Evolutionary conservation across 2,888 invertebrate species (phyloP).

Genomic region (Pteria penguin): DNA sequence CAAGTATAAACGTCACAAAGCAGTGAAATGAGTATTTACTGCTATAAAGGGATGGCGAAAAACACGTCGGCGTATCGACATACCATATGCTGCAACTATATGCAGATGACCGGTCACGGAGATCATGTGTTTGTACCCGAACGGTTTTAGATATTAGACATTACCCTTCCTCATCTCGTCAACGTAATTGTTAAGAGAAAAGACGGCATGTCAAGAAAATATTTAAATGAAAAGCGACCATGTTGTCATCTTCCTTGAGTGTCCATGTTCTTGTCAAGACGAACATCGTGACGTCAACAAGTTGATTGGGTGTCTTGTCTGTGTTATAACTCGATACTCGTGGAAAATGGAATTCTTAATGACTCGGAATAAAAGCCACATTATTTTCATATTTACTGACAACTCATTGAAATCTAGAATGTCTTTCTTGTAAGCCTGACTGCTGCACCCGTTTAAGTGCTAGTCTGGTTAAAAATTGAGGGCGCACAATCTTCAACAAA

Average conservation of each 20-base stretch:
- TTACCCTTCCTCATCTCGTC: neutral
- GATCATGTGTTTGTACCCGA: neutral
- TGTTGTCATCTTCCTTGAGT: neutral
- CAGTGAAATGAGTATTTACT: no score
- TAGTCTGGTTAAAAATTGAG: neutral
- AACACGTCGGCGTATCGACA: no score
- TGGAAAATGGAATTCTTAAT: neutral
- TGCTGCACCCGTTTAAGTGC: neutral
- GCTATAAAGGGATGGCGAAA: no score
- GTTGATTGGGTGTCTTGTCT: neutral
- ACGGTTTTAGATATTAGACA: no score
- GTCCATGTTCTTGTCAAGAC: neutral
- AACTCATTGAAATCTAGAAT: neutral
- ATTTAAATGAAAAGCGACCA: neutral
- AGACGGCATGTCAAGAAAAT: neutral
- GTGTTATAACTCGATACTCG: neutral
- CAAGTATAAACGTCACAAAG: no score
- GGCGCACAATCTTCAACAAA: neutral
- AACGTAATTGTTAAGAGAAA: neutral
- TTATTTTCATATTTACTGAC: neutral
- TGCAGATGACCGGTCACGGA: neutral
- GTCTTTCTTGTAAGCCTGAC: neutral
- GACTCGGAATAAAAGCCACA: neutral
- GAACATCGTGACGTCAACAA: neutral
- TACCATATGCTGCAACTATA: neutral